Conservation (phyloP, 2,113 vertebrate species). For the Siniperca knerii region DNA sequence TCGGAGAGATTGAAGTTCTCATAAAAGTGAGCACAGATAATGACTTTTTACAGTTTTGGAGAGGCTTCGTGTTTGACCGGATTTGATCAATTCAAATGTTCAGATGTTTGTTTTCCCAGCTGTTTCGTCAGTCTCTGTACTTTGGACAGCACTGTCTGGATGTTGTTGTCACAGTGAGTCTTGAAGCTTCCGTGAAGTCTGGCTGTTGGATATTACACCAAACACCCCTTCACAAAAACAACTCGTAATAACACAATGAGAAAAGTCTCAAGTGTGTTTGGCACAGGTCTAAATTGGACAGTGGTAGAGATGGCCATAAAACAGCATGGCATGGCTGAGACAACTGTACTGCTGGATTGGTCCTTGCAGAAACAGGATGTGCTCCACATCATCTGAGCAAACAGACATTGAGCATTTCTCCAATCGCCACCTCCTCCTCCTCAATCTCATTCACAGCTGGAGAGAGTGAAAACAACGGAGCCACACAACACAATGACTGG, state of each 20-base stretch:
- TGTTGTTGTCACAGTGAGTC: neutral
- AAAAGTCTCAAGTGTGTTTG: neutral
- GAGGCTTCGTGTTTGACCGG: slow-evolving; percentile 17
- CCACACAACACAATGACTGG: slow-evolving; percentile 13
- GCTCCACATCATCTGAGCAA: neutral
- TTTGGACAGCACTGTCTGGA: neutral
- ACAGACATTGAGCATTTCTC: slow-evolving; percentile 27
- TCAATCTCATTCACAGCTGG: slow-evolving; percentile 64
- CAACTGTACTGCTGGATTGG: neutral
- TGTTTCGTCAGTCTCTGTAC: neutral
- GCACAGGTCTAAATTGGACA: slow-evolving; percentile 24
- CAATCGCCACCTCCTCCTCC: slow-evolving; percentile 25
- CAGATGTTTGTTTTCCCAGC: slow-evolving; percentile 42
- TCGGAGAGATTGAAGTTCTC: neutral
- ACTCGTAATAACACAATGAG: neutral
- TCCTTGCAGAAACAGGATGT: slow-evolving; percentile 34
- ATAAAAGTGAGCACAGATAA: slow-evolving; percentile 22
- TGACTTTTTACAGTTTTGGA: slow-evolving; percentile 26
- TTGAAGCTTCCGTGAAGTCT: neutral
- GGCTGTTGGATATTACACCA: no score
- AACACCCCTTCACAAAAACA: neutral
- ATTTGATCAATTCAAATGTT: slow-evolving; percentile 39
- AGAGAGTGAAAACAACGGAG: slow-evolving; percentile 42
- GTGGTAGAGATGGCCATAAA: slow-evolving; percentile 20
- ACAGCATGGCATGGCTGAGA: slow-evolving; percentile 2